phyloP scores from a whole-genome alignment of 2,888 invertebrate genomes.

The Caenorhabditis japonica region DNA sequence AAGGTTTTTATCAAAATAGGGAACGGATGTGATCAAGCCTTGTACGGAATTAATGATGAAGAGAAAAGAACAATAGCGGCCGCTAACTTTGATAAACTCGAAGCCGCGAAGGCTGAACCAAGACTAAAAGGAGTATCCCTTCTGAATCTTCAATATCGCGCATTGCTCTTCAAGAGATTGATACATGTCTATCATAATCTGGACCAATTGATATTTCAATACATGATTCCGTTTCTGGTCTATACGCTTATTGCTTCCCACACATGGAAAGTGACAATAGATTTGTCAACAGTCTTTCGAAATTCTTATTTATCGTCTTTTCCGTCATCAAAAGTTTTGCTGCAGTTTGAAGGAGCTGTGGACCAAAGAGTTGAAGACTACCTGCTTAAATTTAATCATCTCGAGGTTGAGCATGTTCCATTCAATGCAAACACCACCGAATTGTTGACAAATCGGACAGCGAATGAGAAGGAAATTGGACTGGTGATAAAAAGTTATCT shows the following conservation, averaged over 20 bases:
- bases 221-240: conserved; percentile 6
- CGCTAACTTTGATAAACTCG: conserved; percentile 6
- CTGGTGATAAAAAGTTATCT: conserved; percentile 5
- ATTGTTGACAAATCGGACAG: conserved; percentile 8
- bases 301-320: conserved; percentile 4
- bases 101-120: conserved; percentile 15
- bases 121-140: conserved; percentile 1
- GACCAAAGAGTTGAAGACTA: conserved; percentile 13
- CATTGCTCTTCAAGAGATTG: conserved; percentile 18
- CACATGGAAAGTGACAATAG: background rate
- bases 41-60: conserved; percentile 20
- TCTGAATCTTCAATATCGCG: background rate
- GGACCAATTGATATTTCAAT: conserved; percentile 16
- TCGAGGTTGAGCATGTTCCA: conserved; percentile 3
- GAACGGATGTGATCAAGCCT: conserved; percentile 20
- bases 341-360: conserved; percentile 12
- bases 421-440: background rate
- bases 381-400: conserved; percentile 5
- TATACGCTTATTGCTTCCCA: background rate
- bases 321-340: conserved; percentile 22
- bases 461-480: conserved; percentile 15
- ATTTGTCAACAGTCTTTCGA: background rate
- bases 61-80: conserved; percentile 12
- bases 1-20: conserved; percentile 68
- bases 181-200: conserved; percentile 20